Evolutionary conservation across 2,797 vertebrate genomes (phyloP).

Genomic region (Falco berigora): DNA sequence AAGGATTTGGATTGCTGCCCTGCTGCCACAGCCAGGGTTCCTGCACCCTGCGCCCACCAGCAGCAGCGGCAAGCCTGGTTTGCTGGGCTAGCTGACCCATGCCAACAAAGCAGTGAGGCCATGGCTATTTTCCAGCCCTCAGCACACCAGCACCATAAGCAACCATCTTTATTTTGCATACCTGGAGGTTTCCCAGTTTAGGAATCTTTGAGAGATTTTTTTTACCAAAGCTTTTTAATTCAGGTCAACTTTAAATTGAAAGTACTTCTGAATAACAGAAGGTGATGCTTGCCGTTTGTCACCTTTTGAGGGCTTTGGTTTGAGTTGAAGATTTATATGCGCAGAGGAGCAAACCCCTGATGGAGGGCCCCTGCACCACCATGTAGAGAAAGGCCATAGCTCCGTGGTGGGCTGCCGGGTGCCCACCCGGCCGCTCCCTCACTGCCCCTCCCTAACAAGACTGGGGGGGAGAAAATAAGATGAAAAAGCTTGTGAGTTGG

Average conservation of each 20-base stretch:
- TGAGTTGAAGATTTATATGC: not conserved
- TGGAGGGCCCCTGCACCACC: accelerated
- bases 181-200: not conserved
- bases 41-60: accelerated
- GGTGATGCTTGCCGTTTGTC: accelerated
- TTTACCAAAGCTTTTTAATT: not conserved
- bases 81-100: not conserved
- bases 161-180: not conserved
- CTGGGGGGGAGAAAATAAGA: not conserved
- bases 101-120: not conserved
- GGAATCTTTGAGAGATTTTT: not conserved
- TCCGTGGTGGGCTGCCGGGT: not conserved
- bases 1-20: not conserved
- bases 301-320: not conserved
- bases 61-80: not conserved
- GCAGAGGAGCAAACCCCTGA: not conserved
- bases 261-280: not conserved
- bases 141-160: not conserved
- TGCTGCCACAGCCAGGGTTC: not conserved
- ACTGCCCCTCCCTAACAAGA: not conserved
- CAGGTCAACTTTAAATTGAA: not conserved
- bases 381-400: not conserved
- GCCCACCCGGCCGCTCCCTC: not conserved
- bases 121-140: not conserved
- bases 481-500: not conserved